Evolutionary conservation across 2,113 vertebrate genomes (phyloP), one percentile per base, ranked within the genome.

Genomic region (Orientallactaga bullata): DNA sequence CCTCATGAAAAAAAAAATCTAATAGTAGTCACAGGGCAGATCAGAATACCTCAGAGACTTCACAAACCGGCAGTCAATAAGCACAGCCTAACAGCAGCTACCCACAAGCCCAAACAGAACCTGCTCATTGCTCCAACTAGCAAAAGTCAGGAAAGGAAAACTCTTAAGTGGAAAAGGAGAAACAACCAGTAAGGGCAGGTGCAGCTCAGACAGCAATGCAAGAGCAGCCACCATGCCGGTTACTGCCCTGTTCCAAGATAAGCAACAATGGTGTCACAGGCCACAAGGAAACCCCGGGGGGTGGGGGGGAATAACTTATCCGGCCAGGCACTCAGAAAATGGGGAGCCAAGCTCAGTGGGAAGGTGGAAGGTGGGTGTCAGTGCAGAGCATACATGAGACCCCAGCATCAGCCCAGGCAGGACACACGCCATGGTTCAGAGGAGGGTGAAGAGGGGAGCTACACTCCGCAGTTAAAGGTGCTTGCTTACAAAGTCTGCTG

Each of bases 191-290:
- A 28, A 12, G 37, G 42, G 24, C 55, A 68, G 76, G 39, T 3
- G 12, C 5, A 2, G 24, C 51, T 77, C 7, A 0, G 16, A 58
- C 3, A 7, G 39, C 0, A 3, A 47, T n/a, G 26, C 69, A 66
- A 72, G 47, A 17, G 1, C 15, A 1, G 0, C 1, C 2, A 23
- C n/a, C 3, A 4, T 0, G 10, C 58, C 37, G 28, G 51, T 3
- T 12, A 3, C 1, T 0, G 1, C n/a, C 55, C n/a, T 6, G 47
- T 11, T 26, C 30, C 0, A 0, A 72, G 30, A 17, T 7, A 24
- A 63, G 24, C 42, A 42, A 35, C 32, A 7, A 81, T 37, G 30
- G 8, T 7, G 15, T 47, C 26, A 42, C 13, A 58, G 60, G 58
- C 37, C 8, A 3, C 0, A 61, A 55, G 76, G 79, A 78, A 79